phyloP scores from a whole-genome alignment of 2,888 invertebrate genomes.

The Atrina japonica region DNA sequence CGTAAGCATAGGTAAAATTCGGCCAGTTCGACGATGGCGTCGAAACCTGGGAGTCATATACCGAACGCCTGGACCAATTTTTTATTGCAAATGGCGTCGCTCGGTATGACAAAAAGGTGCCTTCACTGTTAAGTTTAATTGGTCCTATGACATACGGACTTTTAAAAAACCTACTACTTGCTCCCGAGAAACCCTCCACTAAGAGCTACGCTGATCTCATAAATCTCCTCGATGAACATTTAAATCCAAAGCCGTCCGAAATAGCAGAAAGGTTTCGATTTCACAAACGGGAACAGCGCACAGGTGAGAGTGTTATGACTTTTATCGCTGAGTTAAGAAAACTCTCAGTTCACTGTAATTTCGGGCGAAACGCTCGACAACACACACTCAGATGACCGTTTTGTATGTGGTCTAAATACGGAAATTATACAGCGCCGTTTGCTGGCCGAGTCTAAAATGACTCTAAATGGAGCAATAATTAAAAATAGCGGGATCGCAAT shows the following conservation, averaged over 20 bases:
- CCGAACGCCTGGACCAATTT: no score
- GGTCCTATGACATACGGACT: constrained; percentile 1
- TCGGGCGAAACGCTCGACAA: no score
- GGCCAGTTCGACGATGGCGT: background rate
- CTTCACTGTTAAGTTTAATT: background rate
- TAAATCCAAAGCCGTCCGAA: constrained; percentile 23
- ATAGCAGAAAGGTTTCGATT: constrained; percentile 29
- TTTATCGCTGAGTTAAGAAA: no score
- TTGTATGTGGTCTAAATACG: no score
- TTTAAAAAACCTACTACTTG: no score
- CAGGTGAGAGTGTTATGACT: constrained; percentile 24
- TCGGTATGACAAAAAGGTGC: background rate
- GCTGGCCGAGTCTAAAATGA: no score
- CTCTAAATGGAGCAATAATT: constrained; percentile 22
- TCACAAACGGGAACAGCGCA: constrained; percentile 18
- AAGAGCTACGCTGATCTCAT: constrained; percentile 4
- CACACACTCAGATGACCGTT: no score
- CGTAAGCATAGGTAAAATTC: background rate
- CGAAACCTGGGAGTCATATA: constrained; percentile 15
- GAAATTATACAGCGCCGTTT: no score
- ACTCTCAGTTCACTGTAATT: no score
- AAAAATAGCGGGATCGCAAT: constrained; percentile 25
- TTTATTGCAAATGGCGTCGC: constrained; percentile 7
- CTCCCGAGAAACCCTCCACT: constrained; percentile 18
- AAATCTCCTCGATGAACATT: constrained; percentile 14